These are phyloP conservation scores for Bombus breviceps DNA, from an alignment of 1,140 invertebrate genomes.

Conservation along the genomic window DNA sequence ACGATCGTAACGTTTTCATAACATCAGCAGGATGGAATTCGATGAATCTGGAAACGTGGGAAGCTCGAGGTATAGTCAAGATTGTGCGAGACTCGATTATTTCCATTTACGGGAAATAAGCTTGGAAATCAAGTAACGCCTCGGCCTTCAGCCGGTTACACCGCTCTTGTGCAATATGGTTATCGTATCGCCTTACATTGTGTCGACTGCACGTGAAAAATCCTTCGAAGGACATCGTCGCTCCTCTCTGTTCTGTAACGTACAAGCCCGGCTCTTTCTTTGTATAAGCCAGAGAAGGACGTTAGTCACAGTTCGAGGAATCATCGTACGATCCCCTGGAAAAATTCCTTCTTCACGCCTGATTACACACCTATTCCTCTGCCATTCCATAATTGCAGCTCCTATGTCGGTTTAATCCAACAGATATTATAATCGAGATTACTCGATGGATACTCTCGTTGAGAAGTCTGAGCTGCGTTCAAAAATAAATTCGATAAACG, in stretches of 20 bases:
- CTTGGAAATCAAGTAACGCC: conserved; percentile 56
- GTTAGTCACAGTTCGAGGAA: conserved; percentile 7
- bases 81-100: conserved; percentile 48
- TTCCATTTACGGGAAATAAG: conserved; percentile 58
- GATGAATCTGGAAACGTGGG: conserved; percentile 53
- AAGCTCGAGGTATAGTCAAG: conserved; percentile 26
- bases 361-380: background rate
- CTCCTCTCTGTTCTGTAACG: background rate
- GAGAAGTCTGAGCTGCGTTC: background rate
- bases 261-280: conserved; percentile 12
- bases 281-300: background rate
- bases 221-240: conserved; percentile 38
- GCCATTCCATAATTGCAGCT: conserved; percentile 1
- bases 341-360: conserved; percentile 11
- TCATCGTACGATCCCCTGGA: background rate
- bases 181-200: conserved; percentile 50
- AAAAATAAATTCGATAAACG: background rate
- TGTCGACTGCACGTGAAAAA: conserved; percentile 37
- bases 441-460: no score
- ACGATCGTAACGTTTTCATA: background rate
- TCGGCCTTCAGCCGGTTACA: conserved; percentile 42
- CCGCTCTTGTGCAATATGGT: conserved; percentile 54
- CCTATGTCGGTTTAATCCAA: background rate
- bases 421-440: background rate
- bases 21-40: conserved; percentile 22